Evolutionary conservation across 2,888 invertebrate genomes (phyloP).

Genomic region (Polietes domitor): DNA sequence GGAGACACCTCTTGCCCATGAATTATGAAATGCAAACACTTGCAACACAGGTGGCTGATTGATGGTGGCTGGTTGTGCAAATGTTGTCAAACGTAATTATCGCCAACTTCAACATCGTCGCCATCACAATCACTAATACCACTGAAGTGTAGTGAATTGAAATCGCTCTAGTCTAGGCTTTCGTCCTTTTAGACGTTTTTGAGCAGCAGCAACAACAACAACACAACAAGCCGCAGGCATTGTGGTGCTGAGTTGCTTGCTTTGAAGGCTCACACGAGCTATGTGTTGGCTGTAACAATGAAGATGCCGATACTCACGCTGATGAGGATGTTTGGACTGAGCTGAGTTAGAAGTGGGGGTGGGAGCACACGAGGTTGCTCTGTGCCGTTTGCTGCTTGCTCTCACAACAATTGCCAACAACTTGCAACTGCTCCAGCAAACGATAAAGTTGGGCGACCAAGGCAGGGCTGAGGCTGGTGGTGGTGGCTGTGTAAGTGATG

Average conservation of each 20-base stretch:
- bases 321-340: background rate
- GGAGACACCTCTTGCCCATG: too few relatives aligned
- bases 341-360: background rate
- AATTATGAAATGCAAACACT: too few relatives aligned
- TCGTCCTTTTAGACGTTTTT: background rate
- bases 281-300: background rate
- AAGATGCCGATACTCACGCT: background rate
- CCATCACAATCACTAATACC: background rate
- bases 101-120: background rate
- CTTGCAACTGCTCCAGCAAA: constrained; percentile 1
- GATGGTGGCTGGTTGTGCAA: background rate
- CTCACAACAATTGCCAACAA: background rate
- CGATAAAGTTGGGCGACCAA: background rate
- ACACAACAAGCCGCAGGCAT: background rate
- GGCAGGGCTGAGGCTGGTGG: background rate
- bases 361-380: background rate
- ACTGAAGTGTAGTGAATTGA: constrained; percentile 9
- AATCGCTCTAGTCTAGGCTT: background rate
- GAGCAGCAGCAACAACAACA: constrained; percentile 6
- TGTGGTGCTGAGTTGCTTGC: background rate
- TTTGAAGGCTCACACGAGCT: constrained; percentile 1
- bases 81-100: constrained; percentile 7
- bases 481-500: background rate
- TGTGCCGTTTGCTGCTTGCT: background rate
- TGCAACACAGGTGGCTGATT: background rate